Base-by-base conservation (phyloP, 2,888 invertebrate species). In the Norana najaformis region DNA sequence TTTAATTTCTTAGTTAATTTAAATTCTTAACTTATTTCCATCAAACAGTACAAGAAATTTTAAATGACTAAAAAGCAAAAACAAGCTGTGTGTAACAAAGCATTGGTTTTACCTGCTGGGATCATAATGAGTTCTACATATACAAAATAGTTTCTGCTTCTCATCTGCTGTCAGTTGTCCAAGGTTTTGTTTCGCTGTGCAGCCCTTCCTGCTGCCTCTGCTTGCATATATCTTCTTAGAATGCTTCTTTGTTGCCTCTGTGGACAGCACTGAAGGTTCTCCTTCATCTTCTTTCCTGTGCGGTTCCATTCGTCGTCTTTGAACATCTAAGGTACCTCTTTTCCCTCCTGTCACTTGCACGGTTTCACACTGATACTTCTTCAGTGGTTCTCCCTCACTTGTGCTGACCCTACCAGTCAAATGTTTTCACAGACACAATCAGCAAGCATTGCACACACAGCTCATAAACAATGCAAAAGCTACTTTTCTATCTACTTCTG, bases 101-200 rank as follows among this genome's bases (percentile, higher is more conserved):
- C 6, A n/a, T 35, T 20, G 20, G 88, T 23, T 88, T 88, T 37
- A 90, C 90, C 88, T 41, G 38, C 88, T 88, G n/a, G 38, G 38
- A 53, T 90, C 90, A 37, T 90, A 90, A 30, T 38, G 90, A 36
- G 90, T 90, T n/a, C 53, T 88, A 88, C 90, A 90, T 37, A 90
- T 41, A 30, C 90, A 90, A 38, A 88, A 36, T 53, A 90, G 82
- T 88, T 88, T 88, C 37, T 38, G 88, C 16, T 88, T 83, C 14
- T 37, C 69, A 8, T 82, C 88, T 35, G 35, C 37, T 20, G 36
- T 37, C 69, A 69, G n/a, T 69, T 69, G 5, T 69, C 69, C n/a
- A n/a, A 69, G 69, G n/a, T 69, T 30, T 11, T 69, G 69, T 16
- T 69, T 69, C 6, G 3, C 69, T n/a, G 69, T 69, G 69, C 69